phyloP scores from a whole-genome alignment of 2,888 invertebrate genomes.

The Hirudinaria manillensis region DNA sequence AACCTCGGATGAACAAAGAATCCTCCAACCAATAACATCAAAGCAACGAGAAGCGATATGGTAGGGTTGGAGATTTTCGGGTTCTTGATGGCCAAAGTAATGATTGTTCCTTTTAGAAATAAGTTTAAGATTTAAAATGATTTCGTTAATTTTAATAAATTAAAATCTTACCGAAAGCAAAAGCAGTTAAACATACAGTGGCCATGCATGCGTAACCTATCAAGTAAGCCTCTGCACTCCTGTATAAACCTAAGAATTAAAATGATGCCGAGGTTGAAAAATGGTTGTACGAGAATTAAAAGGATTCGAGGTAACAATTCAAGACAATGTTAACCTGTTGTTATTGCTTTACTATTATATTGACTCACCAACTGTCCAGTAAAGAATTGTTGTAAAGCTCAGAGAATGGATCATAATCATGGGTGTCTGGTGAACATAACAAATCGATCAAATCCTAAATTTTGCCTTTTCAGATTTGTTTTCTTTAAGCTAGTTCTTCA shows the following conservation, averaged over 20 bases:
- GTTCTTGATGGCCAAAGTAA: too few relatives aligned
- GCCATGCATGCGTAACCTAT: slow-evolving; percentile 58
- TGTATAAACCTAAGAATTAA: slow-evolving; percentile 40
- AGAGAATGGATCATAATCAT: slow-evolving; percentile 76
- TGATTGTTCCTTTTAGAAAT: too few relatives aligned
- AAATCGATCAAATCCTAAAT: background rate
- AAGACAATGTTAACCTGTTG: too few relatives aligned
- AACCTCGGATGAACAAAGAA: slow-evolving; percentile 85
- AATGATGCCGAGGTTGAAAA: slow-evolving; percentile 87
- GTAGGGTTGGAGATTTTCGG: slow-evolving; percentile 70
- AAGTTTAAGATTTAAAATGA: too few relatives aligned
- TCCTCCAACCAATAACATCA: slow-evolving; percentile 88
- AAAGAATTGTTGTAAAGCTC: slow-evolving; percentile 73
- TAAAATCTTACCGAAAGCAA: too few relatives aligned
- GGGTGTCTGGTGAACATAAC: slow-evolving; percentile 60
- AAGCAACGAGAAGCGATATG: slow-evolving; percentile 82
- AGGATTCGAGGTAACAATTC: too few relatives aligned
- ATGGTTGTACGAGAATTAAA: slow-evolving; percentile 83
- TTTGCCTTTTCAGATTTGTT: too few relatives aligned
- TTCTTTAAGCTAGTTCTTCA: too few relatives aligned
- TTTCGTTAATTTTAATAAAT: too few relatives aligned
- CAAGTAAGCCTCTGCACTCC: too few relatives aligned
- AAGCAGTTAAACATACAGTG: slow-evolving; percentile 44
- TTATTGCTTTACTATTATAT: too few relatives aligned
- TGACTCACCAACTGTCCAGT: slow-evolving; percentile 77